phyloP scores from a whole-genome alignment of 2,113 vertebrate genomes.

The Phocoena phocoena region DNA sequence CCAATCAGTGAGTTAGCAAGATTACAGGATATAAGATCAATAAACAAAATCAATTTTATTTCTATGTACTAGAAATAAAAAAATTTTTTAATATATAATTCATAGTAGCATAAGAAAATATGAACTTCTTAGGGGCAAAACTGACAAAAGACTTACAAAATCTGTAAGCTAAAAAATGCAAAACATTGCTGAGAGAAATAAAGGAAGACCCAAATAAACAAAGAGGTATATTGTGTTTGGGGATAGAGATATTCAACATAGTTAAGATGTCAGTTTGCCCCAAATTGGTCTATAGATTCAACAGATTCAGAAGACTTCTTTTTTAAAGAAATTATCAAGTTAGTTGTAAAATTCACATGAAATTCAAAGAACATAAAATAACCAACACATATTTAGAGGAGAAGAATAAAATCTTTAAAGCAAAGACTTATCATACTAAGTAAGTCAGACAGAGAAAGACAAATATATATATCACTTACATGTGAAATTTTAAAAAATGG shows the following conservation, averaged over 20 bases:
- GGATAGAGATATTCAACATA: neutral
- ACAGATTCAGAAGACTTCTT: neutral
- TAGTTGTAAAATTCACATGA: neutral
- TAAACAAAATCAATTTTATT: neutral
- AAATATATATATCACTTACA: neutral
- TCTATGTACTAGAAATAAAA: neutral
- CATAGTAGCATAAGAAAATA: neutral
- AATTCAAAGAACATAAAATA: slow-evolving; percentile 20
- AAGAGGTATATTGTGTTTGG: neutral
- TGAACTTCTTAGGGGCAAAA: neutral
- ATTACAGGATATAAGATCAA: neutral
- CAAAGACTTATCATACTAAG: neutral
- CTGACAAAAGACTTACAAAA: neutral
- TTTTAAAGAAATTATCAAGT: neutral
- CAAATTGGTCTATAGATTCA: neutral
- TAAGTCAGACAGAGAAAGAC: neutral
- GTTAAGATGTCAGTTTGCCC: neutral
- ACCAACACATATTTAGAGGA: neutral
- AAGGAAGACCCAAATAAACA: neutral
- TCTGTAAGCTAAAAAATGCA: neutral
- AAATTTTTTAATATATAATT: neutral
- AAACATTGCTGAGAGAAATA: neutral
- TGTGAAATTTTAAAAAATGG: neutral
- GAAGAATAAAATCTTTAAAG: neutral
- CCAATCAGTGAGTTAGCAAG: neutral